Evolutionary conservation across 2,888 invertebrate genomes (phyloP).

Genomic region (Lasiommata megera): DNA sequence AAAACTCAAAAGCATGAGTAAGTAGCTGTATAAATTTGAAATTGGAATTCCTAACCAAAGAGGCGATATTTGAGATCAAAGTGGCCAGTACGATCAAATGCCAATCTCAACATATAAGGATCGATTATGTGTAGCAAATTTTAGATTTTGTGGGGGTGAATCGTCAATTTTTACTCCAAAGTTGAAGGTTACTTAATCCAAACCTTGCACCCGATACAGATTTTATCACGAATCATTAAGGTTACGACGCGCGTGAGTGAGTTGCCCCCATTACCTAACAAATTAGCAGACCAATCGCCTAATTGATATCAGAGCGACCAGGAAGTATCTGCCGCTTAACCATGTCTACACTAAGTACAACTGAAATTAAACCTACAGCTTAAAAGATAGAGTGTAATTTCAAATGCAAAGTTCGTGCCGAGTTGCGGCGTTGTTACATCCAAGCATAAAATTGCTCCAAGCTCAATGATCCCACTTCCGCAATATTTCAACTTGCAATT

Average conservation of each 20-base stretch:
- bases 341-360: conserved; percentile 36
- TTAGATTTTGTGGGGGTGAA: no score
- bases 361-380: conserved; percentile 33
- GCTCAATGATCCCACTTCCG: conserved; percentile 75
- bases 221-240: conserved; percentile 38
- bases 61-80: no score
- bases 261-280: conserved; percentile 67
- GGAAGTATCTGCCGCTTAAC: conserved; percentile 64
- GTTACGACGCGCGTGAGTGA: conserved; percentile 51
- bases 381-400: conserved; percentile 37
- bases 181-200: conserved; percentile 6
- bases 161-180: background rate
- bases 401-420: conserved; percentile 15
- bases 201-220: conserved; percentile 28
- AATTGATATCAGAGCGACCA: conserved; percentile 73
- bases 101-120: background rate
- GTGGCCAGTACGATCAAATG: no score
- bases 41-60: no score
- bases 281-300: conserved; percentile 69
- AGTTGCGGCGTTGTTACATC: conserved; percentile 48
- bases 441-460: conserved; percentile 63
- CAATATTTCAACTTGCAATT: conserved; percentile 41
- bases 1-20: no score
- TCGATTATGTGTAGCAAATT: no score
- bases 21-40: no score